phyloP scores from a whole-genome alignment of 2,797 vertebrate species.

The Schizopygopsis pylzovi region DNA sequence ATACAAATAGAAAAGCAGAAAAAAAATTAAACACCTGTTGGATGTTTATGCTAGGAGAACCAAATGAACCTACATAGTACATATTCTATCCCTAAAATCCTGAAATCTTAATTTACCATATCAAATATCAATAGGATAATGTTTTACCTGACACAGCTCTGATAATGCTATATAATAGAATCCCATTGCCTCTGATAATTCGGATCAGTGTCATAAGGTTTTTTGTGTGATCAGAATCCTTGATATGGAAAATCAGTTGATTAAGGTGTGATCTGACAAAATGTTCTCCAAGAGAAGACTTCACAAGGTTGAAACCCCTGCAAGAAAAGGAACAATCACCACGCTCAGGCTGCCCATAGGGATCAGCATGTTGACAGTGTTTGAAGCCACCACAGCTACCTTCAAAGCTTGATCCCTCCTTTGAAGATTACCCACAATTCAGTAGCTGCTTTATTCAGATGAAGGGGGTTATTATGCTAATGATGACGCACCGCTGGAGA shows the following conservation, averaged over 20 bases:
- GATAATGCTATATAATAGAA: neutral
- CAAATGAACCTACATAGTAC: neutral
- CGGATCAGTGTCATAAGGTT: neutral
- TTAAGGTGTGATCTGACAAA: conserved; percentile 11
- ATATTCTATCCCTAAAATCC: neutral
- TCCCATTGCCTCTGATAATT: neutral
- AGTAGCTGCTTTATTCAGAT: conserved; percentile 70
- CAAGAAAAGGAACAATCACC: conserved; percentile 47
- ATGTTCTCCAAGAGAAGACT: neutral
- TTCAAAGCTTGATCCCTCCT: conserved; percentile 76
- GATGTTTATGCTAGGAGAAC: neutral
- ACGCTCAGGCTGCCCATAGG: conserved; percentile 59
- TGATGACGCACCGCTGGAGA: conserved; percentile 43
- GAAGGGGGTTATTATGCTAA: conserved; percentile 65
- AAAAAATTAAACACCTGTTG: too few species aligned
- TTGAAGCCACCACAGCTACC: conserved; percentile 77
- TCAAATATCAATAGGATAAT: neutral
- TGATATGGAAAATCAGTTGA: conserved; percentile 37
- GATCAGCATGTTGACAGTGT: conserved; percentile 67
- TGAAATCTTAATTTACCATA: conserved; percentile 4
- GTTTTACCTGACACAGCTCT: neutral
- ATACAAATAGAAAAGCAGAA: neutral
- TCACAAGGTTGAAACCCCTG: conserved; percentile 37
- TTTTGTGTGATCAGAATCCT: neutral
- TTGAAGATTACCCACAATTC: conserved; percentile 75